Percentiles rank a stretch among this genome's conserved stretches.
These are phyloP conservation scores for Euthynnus affinis DNA, from an alignment of 2,797 vertebrate genomes.

Conservation along the genomic window DNA sequence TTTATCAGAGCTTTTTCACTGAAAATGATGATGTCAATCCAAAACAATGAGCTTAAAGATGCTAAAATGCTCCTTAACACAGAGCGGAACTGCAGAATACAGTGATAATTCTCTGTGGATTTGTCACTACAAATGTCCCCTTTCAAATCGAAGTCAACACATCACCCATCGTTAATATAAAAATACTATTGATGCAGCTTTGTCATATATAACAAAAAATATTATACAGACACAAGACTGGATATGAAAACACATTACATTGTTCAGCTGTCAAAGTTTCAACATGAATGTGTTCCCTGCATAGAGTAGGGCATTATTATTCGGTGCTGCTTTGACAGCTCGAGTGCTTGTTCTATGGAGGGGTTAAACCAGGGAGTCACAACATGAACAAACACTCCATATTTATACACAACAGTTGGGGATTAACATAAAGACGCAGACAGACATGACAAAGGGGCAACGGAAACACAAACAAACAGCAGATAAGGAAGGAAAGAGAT, in stretches of 20 bases:
- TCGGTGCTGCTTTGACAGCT: neutral
- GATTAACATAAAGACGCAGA: slow-evolving; percentile 56
- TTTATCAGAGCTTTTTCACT: too few relatives aligned
- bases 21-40: neutral
- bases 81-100: neutral
- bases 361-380: slow-evolving; percentile 31
- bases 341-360: neutral
- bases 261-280: neutral
- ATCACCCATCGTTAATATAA: neutral
- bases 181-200: neutral
- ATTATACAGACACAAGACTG: neutral
- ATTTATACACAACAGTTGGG: slow-evolving; percentile 42
- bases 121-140: neutral
- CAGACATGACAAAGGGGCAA: slow-evolving; percentile 45
- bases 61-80: neutral
- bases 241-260: neutral
- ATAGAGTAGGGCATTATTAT: slow-evolving; percentile 11
- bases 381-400: slow-evolving; percentile 26
- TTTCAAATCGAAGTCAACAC: neutral
- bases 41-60: neutral
- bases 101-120: too few relatives aligned
- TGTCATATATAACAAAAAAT: neutral
- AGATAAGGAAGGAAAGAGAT: slow-evolving; percentile 55
- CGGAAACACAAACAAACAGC: slow-evolving; percentile 45
- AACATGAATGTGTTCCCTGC: neutral